Conservation (phyloP, 2,113 vertebrate genomes). For the Trematomus loennbergii region DNA sequence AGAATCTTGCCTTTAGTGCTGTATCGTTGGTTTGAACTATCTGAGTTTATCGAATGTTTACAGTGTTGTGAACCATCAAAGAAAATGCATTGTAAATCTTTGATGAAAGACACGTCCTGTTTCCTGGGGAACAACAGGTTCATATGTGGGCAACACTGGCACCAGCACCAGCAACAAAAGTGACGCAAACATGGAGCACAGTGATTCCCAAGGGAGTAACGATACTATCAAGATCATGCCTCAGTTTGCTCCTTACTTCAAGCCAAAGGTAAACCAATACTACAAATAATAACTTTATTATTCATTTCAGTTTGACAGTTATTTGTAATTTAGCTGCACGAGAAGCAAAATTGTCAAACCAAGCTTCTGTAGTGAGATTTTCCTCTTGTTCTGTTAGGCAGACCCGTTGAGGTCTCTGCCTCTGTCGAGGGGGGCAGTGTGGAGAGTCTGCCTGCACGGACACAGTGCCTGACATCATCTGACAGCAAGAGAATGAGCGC, state of each 20-base stretch:
- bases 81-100: not conserved
- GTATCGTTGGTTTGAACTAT: too few relatives aligned
- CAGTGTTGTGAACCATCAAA: not conserved
- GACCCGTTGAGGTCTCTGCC: slow-evolving; percentile 90
- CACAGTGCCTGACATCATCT: slow-evolving; percentile 85
- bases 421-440: slow-evolving; percentile 95
- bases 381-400: slow-evolving; percentile 77
- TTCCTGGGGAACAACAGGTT: slow-evolving; percentile 81
- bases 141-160: slow-evolving; percentile 91
- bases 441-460: slow-evolving; percentile 91
- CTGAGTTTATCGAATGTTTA: not conserved
- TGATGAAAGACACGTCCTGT: not conserved
- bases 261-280: slow-evolving; percentile 81
- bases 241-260: slow-evolving; percentile 90
- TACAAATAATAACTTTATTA: too few relatives aligned
- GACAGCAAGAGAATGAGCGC: slow-evolving; percentile 96
- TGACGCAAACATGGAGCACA: slow-evolving; percentile 91
- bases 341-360: not conserved
- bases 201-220: slow-evolving; percentile 92
- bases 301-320: not conserved
- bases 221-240: slow-evolving; percentile 97
- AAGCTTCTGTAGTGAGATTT: not conserved
- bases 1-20: not conserved
- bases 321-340: not conserved
- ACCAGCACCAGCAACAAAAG: slow-evolving; percentile 96